phyloP scores from a whole-genome alignment of 64 coral and sea anemone species.

The Exaiptasia diaphana region DNA sequence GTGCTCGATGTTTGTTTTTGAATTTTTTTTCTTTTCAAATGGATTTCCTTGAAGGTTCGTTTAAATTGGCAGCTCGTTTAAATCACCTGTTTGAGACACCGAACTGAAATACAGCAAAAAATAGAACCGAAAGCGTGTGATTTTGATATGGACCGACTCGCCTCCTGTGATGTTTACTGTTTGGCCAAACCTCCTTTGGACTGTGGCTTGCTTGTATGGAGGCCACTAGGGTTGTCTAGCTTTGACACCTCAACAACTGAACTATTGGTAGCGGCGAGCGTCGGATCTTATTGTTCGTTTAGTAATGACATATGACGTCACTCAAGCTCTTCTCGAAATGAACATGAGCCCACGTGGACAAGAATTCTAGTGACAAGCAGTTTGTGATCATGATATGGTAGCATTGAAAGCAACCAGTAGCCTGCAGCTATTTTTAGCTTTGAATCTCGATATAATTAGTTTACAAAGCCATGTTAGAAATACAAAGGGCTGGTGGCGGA shows the following conservation, averaged over 20 bases:
- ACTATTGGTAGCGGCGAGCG: conserved; percentile 88
- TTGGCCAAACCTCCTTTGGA: background rate
- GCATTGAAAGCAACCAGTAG: background rate
- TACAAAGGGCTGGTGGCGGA: background rate
- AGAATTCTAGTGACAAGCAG: background rate
- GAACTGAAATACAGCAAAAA: too few relatives aligned
- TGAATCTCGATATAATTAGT: conserved; percentile 89
- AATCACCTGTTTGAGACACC: too few relatives aligned
- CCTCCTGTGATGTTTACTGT: background rate
- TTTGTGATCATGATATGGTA: background rate
- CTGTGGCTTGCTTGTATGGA: background rate
- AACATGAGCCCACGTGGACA: conserved; percentile 59
- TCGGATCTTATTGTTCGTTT: conserved; percentile 79
- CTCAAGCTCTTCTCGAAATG: background rate
- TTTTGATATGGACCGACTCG: background rate
- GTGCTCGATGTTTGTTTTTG: conserved; percentile 2
- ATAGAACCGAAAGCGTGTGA: too few relatives aligned
- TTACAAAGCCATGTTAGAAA: conserved; percentile 68
- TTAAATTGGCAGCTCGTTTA: background rate
- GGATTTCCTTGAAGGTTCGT: conserved; percentile 8
- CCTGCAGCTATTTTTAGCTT: background rate
- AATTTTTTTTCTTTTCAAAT: background rate
- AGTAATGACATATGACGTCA: conserved; percentile 95
- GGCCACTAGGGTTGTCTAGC: conserved; percentile 15
- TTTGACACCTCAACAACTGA: conserved; percentile 99